Evolutionary conservation across 2,113 vertebrate genomes (phyloP).

Genomic region (Pterophyllum scalare): DNA sequence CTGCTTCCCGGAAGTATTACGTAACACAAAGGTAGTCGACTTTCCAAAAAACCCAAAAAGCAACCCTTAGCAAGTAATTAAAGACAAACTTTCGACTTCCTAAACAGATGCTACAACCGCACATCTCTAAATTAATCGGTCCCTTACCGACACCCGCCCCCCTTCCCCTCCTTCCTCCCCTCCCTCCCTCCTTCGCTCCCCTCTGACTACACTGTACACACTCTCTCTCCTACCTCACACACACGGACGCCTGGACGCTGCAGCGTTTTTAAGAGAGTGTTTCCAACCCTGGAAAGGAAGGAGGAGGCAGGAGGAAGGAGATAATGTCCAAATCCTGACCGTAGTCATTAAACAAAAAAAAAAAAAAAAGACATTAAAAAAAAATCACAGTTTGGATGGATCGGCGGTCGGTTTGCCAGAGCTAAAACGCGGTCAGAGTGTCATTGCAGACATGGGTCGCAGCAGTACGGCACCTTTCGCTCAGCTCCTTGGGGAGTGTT

Average conservation of each 20-base stretch:
- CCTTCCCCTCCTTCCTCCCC: background rate
- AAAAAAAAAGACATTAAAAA: background rate
- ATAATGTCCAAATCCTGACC: constrained; percentile 77
- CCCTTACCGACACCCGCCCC: background rate
- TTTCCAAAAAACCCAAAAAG: constrained; percentile 14
- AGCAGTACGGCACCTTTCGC: constrained; percentile 71
- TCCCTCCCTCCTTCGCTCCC: constrained; percentile 47
- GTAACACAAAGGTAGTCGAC: background rate
- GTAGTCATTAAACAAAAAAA: constrained; percentile 3
- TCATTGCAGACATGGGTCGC: constrained; percentile 79
- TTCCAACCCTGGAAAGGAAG: constrained; percentile 75
- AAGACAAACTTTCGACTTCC: constrained; percentile 48
- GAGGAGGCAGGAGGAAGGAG: constrained; percentile 66
- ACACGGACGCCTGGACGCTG: constrained; percentile 81
- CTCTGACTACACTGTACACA: constrained; percentile 66
- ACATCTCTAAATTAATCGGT: constrained; percentile 37
- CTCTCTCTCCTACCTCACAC: constrained; percentile 68
- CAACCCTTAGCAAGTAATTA: constrained; percentile 18
- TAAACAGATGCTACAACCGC: constrained; percentile 53
- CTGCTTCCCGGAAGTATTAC: constrained; percentile 28
- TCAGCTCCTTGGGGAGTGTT: constrained; percentile 78
- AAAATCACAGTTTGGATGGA: constrained; percentile 65
- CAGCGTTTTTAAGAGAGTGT: constrained; percentile 77
- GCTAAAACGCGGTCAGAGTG: constrained; percentile 79
- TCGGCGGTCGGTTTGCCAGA: constrained; percentile 68